Evolutionary conservation across 2,797 vertebrate genomes (phyloP), one percentile per base, ranked within the genome.

Genomic region (Sandelia bainsii): DNA sequence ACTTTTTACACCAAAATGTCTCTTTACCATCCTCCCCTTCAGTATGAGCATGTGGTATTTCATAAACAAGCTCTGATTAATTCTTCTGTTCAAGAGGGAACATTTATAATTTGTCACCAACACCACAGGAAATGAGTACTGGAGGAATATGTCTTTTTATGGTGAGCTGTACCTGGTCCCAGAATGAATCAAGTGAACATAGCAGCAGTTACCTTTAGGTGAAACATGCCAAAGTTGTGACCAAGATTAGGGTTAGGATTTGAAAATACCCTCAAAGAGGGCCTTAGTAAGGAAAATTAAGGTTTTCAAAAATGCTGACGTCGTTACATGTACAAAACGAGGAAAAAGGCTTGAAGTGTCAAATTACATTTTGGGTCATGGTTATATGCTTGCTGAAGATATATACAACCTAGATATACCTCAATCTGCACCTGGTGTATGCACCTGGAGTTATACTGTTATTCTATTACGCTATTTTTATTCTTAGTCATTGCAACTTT

Each of bases 41-140:
- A 61, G 19, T 14, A 19, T 13, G 1, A 72, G 34, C 79, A 48
- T 80, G 76, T 67, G 42, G 72, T 63, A 58, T 80, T 69, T 67
- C 40, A 83, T 84, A 78, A 86, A 70, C 53, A 62, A 39, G 59
- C 66, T 79, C 54, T 60, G 25, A 86, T 87, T 72, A 72, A 50
- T 79, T 46, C 53, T 34, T 62, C 14, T 23, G 25, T 61, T 75
- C 44, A 69, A 20, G 34, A 48, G 34, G 62, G 46, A 53, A 66
- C 46, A 10, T 51, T 62, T 63, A 37, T 42, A 53, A 56, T 77
- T 50, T 48, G 8, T 66, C 40, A 54, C 22, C n/a, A 25, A 9
- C 40, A 42, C 39, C 2, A 16, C 39, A 49, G 51, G 58, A 76
- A 53, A 52, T 48, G 23, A 56, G 46, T 6, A 0, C 44, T 44